Percentiles rank a stretch among this genome's conserved stretches.
Evolutionary conservation across 2,797 vertebrate genomes (phyloP).

Genomic region (Monodelphis domestica): DNA sequence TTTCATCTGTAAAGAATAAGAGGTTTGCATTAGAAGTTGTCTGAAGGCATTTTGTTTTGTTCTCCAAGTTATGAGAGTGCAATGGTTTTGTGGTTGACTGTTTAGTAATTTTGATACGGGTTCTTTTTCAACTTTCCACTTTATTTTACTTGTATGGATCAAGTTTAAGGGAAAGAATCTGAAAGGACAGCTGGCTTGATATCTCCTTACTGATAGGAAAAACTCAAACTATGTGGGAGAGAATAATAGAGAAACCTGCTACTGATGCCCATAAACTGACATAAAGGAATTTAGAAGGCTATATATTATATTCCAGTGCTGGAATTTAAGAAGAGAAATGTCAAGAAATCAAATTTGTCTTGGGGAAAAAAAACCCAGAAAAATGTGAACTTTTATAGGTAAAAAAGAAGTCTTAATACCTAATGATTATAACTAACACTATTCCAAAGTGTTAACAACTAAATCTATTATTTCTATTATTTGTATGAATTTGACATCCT

Average conservation of each 20-base stretch:
- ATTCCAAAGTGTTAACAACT: neutral
- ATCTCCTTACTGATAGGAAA: conserved; percentile 9
- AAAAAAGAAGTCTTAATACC: neutral
- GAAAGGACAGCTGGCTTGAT: neutral
- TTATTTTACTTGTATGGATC: neutral
- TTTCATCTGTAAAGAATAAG: neutral
- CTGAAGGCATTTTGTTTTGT: neutral
- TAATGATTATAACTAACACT: neutral
- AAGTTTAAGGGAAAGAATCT: conserved; percentile 8
- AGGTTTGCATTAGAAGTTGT: neutral
- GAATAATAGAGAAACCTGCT: neutral
- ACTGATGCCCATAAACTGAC: neutral
- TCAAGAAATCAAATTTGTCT: neutral
- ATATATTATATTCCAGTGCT: neutral
- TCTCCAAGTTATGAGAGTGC: neutral
- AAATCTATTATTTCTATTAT: neutral
- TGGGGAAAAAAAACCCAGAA: neutral
- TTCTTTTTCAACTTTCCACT: neutral
- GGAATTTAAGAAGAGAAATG: conserved; percentile 13
- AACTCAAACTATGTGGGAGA: conserved; percentile 32
- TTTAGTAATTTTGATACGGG: neutral
- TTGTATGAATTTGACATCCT: neutral
- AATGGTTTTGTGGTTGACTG: neutral
- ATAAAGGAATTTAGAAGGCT: neutral
- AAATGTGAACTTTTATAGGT: neutral